phyloP scores from a whole-genome alignment of 1,140 invertebrate genomes.

The Archivesica marissinica region DNA sequence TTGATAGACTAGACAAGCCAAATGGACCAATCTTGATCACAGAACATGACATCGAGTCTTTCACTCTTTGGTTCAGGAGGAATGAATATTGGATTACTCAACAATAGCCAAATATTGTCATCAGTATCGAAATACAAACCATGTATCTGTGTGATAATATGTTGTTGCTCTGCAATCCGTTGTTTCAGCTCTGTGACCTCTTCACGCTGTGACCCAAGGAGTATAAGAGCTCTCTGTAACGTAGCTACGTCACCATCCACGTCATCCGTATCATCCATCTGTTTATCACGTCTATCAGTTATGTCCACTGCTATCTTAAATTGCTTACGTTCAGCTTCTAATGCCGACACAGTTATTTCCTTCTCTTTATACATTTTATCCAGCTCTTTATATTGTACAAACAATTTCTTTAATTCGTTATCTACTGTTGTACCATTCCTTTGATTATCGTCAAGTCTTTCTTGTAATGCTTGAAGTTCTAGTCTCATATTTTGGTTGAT shows the following conservation, averaged over 20 bases:
- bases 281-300: neutral
- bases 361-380: neutral
- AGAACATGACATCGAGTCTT: too few relatives aligned
- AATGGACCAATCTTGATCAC: too few relatives aligned
- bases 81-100: too few relatives aligned
- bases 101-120: too few relatives aligned
- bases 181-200: constrained; percentile 13
- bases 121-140: too few relatives aligned
- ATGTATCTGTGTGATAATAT: constrained; percentile 27
- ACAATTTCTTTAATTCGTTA: constrained; percentile 1
- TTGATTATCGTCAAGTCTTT: neutral
- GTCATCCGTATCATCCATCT: constrained; percentile 32
- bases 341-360: neutral
- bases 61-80: too few relatives aligned
- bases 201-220: neutral
- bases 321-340: constrained; percentile 51
- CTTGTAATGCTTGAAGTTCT: neutral
- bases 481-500: constrained; percentile 12
- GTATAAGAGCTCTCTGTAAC: neutral
- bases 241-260: constrained; percentile 48
- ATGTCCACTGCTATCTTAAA: constrained; percentile 50
- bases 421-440: neutral
- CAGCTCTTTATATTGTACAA: constrained; percentile 9
- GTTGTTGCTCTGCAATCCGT: constrained; percentile 14
- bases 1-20: too few relatives aligned